Percentiles rank a stretch among this genome's conserved stretches.
phyloP scores from a whole-genome alignment of 2,888 invertebrate species.

The Drosophila mimica region DNA sequence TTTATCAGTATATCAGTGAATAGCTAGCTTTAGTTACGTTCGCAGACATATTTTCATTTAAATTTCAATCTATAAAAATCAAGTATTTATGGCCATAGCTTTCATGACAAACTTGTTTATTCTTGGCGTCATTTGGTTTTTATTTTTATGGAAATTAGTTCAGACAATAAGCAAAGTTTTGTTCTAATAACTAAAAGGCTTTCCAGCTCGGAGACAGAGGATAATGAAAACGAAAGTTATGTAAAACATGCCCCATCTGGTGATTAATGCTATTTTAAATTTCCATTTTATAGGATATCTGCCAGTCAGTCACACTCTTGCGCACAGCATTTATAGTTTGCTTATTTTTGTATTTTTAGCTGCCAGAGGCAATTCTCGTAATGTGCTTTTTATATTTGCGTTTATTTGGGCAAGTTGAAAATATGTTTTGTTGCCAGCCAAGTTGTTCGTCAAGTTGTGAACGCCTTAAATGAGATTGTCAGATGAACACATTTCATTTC shows the following conservation, averaged over 20 bases:
- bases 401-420: constrained; percentile 62
- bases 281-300: constrained; percentile 12
- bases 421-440: constrained; percentile 40
- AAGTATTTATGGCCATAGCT: neutral
- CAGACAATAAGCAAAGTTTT: neutral
- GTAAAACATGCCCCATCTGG: neutral
- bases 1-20: neutral
- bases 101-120: neutral
- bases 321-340: neutral
- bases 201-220: neutral
- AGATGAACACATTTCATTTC: constrained; percentile 48
- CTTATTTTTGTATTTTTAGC: constrained; percentile 8
- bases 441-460: constrained; percentile 70
- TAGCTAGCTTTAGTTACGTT: neutral
- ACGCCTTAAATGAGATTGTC: constrained; percentile 63
- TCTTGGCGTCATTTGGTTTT: neutral
- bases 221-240: neutral
- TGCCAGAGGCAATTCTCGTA: constrained; percentile 44
- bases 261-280: neutral
- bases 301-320: neutral
- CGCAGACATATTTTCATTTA: neutral
- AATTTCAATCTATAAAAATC: neutral
- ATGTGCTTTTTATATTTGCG: constrained; percentile 61
- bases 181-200: neutral
- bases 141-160: neutral